A percentile compares a stretch with the other conserved stretches of the same genome.
Evolutionary conservation across 2,113 vertebrate species (phyloP).

Genomic region (Sceloporus undulatus): DNA sequence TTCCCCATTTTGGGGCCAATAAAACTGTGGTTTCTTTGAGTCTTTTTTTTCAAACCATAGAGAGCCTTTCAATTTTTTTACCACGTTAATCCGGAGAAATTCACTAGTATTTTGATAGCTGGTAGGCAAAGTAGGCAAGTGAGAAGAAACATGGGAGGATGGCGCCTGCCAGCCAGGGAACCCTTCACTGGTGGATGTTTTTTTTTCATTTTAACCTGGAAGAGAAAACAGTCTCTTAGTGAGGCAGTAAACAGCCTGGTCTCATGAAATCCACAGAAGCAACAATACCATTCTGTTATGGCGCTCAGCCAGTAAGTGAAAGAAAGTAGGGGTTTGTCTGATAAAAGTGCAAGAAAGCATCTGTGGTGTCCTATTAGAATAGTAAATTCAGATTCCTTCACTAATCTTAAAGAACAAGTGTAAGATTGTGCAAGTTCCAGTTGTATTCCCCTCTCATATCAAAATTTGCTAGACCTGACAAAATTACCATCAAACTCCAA

Average conservation of each 20-base stretch:
- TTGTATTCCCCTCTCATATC: neutral
- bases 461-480: neutral
- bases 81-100: constrained; percentile 95
- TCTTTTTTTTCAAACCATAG: constrained; percentile 87
- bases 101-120: constrained; percentile 79
- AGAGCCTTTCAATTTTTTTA: too few relatives aligned
- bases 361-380: neutral
- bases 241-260: neutral
- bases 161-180: constrained; percentile 89
- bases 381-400: neutral
- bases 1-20: constrained; percentile 91
- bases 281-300: neutral
- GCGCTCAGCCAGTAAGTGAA: neutral
- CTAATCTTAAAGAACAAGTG: neutral
- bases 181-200: constrained; percentile 84
- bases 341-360: neutral
- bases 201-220: constrained; percentile 76
- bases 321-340: neutral
- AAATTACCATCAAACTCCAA: too few relatives aligned
- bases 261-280: neutral
- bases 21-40: constrained; percentile 89
- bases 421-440: neutral
- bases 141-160: constrained; percentile 92
- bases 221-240: constrained; percentile 43
- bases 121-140: constrained; percentile 84